Percentiles rank a stretch among this genome's conserved stretches.
Evolutionary conservation across 2,113 vertebrate genomes (phyloP).

Genomic region (Todiramphus saurophagus): DNA sequence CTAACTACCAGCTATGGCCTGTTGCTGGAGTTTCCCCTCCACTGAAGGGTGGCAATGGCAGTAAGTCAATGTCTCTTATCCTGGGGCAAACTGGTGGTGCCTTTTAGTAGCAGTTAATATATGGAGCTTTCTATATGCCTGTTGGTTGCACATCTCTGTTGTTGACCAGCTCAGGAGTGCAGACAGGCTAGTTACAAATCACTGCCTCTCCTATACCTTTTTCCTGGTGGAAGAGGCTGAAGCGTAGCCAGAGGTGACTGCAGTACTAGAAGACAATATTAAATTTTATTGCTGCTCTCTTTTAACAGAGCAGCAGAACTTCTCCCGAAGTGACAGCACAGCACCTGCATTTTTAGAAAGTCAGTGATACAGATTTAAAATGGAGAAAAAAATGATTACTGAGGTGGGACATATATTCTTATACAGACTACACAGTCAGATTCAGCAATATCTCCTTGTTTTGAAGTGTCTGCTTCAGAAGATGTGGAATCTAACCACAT

Average conservation of each 20-base stretch:
- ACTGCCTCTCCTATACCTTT: neutral
- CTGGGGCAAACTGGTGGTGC: neutral
- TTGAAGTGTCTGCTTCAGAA: neutral
- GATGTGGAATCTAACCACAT: neutral
- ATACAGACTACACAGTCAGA: neutral
- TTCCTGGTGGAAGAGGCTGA: neutral
- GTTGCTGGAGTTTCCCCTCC: neutral
- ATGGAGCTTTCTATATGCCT: neutral
- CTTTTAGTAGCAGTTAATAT: neutral
- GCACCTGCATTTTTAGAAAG: neutral
- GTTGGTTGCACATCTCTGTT: neutral
- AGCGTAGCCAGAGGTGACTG: neutral
- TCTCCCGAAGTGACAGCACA: constrained; percentile 4
- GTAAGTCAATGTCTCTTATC: neutral
- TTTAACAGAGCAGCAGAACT: neutral
- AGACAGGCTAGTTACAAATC: neutral
- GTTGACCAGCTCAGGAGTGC: neutral
- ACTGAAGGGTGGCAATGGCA: neutral
- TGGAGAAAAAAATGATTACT: neutral
- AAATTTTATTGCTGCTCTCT: neutral
- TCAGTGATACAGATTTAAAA: neutral
- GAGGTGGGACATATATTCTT: neutral
- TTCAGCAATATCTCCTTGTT: neutral
- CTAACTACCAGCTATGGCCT: neutral
- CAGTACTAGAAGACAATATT: neutral